A percentile compares a stretch with the other conserved stretches of the same genome.
These are phyloP conservation scores for Rotaria macrura DNA, from an alignment of 2,888 invertebrate genomes.

Conservation along the genomic window DNA sequence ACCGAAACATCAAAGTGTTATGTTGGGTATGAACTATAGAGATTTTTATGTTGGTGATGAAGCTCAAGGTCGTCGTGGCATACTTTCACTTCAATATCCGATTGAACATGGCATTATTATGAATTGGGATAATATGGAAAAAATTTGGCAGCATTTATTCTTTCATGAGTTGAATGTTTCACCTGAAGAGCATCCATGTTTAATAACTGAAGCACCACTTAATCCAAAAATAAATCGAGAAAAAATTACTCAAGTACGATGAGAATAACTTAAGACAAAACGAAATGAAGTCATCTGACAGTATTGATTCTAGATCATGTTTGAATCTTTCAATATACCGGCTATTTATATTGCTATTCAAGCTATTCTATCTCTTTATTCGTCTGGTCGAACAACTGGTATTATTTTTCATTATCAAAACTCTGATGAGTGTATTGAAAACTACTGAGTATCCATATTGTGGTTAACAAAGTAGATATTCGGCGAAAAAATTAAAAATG, in stretches of 20 bases:
- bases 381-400: constrained; percentile 83
- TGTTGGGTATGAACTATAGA: constrained; percentile 63
- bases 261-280: constrained; percentile 65
- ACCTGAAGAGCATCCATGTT: constrained; percentile 69
- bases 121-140: too few species aligned
- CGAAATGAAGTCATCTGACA: constrained; percentile 53
- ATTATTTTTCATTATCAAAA: constrained; percentile 64
- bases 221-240: constrained; percentile 78
- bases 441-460: too few species aligned
- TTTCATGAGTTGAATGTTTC: constrained; percentile 43
- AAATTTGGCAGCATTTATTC: too few species aligned
- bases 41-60: too few species aligned
- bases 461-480: too few species aligned
- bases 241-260: constrained; percentile 73
- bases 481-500: too few species aligned
- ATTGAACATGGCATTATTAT: too few species aligned
- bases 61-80: constrained; percentile 45
- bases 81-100: constrained; percentile 38
- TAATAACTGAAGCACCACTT: constrained; percentile 73
- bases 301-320: too few species aligned
- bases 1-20: constrained; percentile 49
- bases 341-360: constrained; percentile 61
- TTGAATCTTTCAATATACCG: too few species aligned
- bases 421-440: too few species aligned
- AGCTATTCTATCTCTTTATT: constrained; percentile 68